Evolutionary conservation across 2,888 invertebrate species (phyloP), one percentile per base, ranked within the genome.

Genomic region (Pachycephus smyrnensis): DNA sequence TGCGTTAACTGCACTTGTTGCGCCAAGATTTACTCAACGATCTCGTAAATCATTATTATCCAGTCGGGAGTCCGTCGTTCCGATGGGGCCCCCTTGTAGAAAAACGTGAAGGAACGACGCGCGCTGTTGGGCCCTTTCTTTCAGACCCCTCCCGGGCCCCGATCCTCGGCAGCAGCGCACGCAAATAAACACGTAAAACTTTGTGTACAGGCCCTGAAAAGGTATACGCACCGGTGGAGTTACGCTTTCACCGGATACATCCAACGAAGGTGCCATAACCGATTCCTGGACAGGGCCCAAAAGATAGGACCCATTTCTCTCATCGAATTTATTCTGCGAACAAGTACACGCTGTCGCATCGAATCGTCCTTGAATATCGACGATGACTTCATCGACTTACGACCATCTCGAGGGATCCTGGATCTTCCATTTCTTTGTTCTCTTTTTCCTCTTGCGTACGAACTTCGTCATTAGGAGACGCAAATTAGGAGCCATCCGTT

Each of bases 1-100:
- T 81, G 83, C 74, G 79, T 78, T 79, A 76, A 82, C 81, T 82
- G 80, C 80, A 84, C 84, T 84, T 84, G 84, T 84, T 83, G 82
- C 80, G 77, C 55, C 55, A 9, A 55, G 55, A 23, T 55, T 55
- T 55, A 55, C 55, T 55, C 55, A 55, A 23, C 55, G 55, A 55
- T 23, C 55, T 55, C 55, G 23, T 55, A 55, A 55, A 55, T 55
- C 55, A 55, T 55, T 55, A 55, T 55, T 23, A 55, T 23, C 55
- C 55, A 55, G 55, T 55, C 55, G 6, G 6, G 15, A 33, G 55
- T 55, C 55, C 9, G 23, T 23, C 55, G 0, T 55, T 9, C 55
- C 55, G 55, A 55, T 23, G 55, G 23, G 55, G 1, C 55, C 4
- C 55, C 23, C 55, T 23, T 1, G 55, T 55, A 55, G 55, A 55